These are phyloP conservation scores for Drosophila histrio DNA, from an alignment of 2,888 invertebrate species.

Conservation along the genomic window DNA sequence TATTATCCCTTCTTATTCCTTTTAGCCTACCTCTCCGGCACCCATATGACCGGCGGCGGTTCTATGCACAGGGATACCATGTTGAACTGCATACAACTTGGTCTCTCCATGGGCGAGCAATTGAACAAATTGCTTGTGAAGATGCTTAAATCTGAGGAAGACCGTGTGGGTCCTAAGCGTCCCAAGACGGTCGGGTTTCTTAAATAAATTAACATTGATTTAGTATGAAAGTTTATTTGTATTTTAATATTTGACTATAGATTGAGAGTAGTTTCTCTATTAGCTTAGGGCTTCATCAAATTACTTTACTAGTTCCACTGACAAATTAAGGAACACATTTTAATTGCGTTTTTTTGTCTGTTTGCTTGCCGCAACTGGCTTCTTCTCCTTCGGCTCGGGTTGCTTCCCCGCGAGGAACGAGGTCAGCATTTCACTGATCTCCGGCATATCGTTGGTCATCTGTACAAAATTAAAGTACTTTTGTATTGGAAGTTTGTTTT, in stretches of 20 bases:
- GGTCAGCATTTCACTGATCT: constrained; percentile 97
- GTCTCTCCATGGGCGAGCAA: constrained; percentile 88
- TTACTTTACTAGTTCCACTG: constrained; percentile 14
- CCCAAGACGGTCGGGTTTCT: constrained; percentile 82
- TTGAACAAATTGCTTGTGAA: constrained; percentile 89
- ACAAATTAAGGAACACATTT: constrained; percentile 12
- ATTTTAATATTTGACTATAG: constrained; percentile 47
- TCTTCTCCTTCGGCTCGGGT: constrained; percentile 82
- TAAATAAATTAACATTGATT: constrained; percentile 58
- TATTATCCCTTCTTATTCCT: background rate
- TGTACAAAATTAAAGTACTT: constrained; percentile 84
- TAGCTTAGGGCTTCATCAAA: constrained; percentile 36
- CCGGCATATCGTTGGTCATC: constrained; percentile 94
- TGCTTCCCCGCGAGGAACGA: constrained; percentile 91
- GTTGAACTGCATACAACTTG: constrained; percentile 89
- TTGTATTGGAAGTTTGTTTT: no score
- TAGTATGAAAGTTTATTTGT: constrained; percentile 47
- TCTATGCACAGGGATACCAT: constrained; percentile 90
- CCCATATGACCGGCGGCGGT: constrained; percentile 90
- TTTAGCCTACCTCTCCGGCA: constrained; percentile 84
- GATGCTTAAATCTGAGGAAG: constrained; percentile 87
- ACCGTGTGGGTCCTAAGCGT: constrained; percentile 79
- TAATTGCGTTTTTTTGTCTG: constrained; percentile 84
- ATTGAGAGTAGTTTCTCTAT: constrained; percentile 26
- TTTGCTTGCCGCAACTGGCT: constrained; percentile 76